These are phyloP conservation scores for Cantharis rustica DNA, from an alignment of 2,888 invertebrate genomes.

Conservation along the genomic window DNA sequence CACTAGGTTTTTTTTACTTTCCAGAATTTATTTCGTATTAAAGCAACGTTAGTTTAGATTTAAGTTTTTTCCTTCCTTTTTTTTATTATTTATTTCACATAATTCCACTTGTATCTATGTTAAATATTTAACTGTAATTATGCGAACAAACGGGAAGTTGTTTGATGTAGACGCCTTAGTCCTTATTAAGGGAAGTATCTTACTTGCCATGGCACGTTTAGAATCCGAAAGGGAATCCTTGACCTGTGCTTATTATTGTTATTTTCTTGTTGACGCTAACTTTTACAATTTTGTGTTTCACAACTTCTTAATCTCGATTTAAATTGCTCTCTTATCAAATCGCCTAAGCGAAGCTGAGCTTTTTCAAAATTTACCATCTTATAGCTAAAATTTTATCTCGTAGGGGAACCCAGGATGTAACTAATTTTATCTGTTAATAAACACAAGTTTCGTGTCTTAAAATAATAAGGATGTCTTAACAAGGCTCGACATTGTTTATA, in stretches of 20 bases:
- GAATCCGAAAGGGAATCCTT: constrained; percentile 6
- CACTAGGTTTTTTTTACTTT: background rate
- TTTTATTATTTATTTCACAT: background rate
- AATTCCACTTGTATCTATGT: background rate
- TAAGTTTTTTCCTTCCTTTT: background rate
- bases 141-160: constrained; percentile 3
- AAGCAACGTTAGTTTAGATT: background rate
- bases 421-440: background rate
- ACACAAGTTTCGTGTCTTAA: background rate
- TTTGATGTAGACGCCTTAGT: constrained; percentile 6
- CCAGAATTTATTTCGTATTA: background rate
- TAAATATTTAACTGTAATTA: constrained; percentile 14
- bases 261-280: background rate
- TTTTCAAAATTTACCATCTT: background rate
- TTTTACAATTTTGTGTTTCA: background rate
- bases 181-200: background rate
- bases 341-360: background rate
- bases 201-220: background rate
- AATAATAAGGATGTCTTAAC: background rate
- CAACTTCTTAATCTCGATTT: background rate
- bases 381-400: background rate
- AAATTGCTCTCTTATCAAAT: background rate
- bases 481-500: background rate
- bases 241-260: constrained; percentile 3
- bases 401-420: background rate